These are phyloP conservation scores for Amiota mariae DNA, from an alignment of 2,888 invertebrate species.

Conservation along the genomic window DNA sequence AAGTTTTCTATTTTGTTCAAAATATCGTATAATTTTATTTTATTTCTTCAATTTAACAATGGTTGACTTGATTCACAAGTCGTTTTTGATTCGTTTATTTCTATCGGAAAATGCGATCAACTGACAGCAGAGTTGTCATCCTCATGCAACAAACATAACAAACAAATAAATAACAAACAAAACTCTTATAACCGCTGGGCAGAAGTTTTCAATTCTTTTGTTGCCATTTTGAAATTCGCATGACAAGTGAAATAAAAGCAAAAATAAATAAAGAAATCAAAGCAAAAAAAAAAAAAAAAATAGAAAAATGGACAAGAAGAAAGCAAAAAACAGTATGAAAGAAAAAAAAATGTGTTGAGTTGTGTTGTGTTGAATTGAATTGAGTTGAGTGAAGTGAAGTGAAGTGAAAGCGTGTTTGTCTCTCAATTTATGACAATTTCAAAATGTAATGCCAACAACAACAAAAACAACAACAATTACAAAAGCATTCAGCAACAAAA, in stretches of 20 bases:
- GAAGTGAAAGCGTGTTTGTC: constrained; percentile 42
- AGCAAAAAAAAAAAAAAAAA: constrained; percentile 33
- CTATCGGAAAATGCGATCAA: background rate
- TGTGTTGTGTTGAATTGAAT: constrained; percentile 28
- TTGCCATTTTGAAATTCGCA: constrained; percentile 32
- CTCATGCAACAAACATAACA: background rate
- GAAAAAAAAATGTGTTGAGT: background rate
- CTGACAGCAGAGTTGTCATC: constrained; percentile 24
- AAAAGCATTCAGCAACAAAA: background rate
- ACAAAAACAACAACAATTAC: background rate
- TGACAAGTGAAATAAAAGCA: constrained; percentile 39
- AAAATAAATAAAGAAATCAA: constrained; percentile 48
- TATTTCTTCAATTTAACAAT: no score
- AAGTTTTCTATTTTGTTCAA: no score
- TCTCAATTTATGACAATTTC: constrained; percentile 51
- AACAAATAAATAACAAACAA: background rate
- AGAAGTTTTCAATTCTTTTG: background rate
- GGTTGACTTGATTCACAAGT: no score
- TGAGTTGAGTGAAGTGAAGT: constrained; percentile 23
- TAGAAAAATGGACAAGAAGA: constrained; percentile 18
- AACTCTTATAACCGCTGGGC: background rate
- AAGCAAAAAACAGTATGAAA: no score
- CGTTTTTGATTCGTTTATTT: no score
- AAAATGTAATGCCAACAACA: constrained; percentile 19
- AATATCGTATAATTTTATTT: no score